Conservation (phyloP, 23 tunicate species). For the Ascidia mentula region DNA sequence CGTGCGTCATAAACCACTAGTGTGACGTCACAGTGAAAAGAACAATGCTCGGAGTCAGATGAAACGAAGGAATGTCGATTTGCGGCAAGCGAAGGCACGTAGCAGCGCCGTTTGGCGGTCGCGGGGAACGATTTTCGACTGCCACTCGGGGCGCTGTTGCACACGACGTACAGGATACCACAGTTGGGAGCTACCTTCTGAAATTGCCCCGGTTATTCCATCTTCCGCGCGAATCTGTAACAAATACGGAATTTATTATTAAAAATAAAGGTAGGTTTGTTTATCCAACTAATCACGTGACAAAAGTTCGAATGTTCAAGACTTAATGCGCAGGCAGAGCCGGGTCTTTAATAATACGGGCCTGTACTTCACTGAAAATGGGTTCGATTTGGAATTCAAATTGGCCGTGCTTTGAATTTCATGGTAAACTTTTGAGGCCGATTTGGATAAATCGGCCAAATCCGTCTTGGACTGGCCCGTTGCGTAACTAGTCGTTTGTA, state of each 20-base stretch:
- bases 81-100: neutral
- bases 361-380: too few species aligned
- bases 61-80: neutral
- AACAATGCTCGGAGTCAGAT: neutral
- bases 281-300: too few species aligned
- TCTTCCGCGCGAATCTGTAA: neutral
- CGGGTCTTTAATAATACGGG: too few species aligned
- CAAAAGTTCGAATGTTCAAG: too few species aligned
- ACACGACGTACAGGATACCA: neutral
- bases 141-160: constrained; percentile 3
- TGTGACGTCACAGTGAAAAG: constrained; percentile 10
- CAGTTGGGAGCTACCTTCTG: neutral
- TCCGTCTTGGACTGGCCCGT: too few species aligned
- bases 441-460: too few species aligned
- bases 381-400: too few species aligned
- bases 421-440: too few species aligned
- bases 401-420: too few species aligned
- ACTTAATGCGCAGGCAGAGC: too few species aligned
- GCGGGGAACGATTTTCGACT: neutral
- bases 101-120: neutral
- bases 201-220: constrained; percentile 13
- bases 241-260: neutral
- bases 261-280: too few species aligned
- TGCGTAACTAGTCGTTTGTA: too few species aligned
- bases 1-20: neutral